Percentiles rank a stretch among this genome's conserved stretches.
These are phyloP conservation scores for Ceriagrion tenellum DNA, from an alignment of 2,888 invertebrate genomes.

Conservation along the genomic window DNA sequence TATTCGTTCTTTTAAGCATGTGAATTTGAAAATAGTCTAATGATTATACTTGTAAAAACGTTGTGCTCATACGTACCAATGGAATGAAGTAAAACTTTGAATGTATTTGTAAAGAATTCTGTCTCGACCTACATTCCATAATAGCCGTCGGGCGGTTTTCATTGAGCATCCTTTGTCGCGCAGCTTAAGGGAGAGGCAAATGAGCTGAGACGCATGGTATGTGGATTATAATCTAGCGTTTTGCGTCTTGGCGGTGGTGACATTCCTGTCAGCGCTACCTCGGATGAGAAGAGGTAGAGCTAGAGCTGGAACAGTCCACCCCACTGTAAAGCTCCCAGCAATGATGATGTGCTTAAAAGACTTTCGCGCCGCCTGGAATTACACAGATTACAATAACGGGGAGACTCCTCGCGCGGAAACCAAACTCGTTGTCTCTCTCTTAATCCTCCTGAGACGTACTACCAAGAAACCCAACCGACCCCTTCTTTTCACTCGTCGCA, in stretches of 20 bases:
- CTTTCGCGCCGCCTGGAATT: neutral
- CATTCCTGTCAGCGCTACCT: neutral
- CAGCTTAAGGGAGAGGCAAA: neutral
- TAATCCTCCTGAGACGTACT: neutral
- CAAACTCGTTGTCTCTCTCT: neutral
- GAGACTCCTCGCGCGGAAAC: neutral
- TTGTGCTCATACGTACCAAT: no score
- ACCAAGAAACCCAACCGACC: neutral
- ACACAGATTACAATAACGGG: neutral
- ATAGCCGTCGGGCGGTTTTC: neutral
- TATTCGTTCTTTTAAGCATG: no score
- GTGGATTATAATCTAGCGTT: conserved; percentile 7
- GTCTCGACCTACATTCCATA: neutral
- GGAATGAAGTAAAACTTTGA: neutral
- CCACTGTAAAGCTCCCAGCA: neutral
- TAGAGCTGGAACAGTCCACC: neutral
- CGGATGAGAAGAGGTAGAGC: neutral
- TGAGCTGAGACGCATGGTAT: neutral
- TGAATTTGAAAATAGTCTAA: no score
- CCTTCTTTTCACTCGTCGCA: neutral
- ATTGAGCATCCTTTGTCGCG: neutral
- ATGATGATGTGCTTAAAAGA: conserved; percentile 8
- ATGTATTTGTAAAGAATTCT: neutral
- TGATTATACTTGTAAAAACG: no score
- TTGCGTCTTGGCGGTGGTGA: neutral